Conservation (phyloP, 2,888 invertebrate species). For the Oscheius onirici region DNA sequence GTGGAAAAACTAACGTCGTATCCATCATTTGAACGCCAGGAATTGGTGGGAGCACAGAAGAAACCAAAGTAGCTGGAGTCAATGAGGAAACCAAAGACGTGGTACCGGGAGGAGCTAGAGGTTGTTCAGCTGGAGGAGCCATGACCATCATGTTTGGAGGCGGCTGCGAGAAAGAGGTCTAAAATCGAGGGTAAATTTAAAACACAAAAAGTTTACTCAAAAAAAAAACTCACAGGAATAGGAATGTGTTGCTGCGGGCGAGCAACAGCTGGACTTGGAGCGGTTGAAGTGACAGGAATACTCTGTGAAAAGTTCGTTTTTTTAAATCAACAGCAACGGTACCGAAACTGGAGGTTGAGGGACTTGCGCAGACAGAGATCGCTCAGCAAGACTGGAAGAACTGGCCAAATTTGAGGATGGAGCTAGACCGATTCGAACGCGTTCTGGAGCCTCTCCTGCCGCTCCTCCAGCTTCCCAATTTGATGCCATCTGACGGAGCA, state of each 20-base stretch:
- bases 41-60: constrained; percentile 24
- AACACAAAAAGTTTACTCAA: no score
- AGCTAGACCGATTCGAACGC: constrained; percentile 10
- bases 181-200: neutral
- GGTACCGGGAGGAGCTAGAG: constrained; percentile 21
- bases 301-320: constrained; percentile 8
- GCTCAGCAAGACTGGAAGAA: neutral
- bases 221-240: neutral
- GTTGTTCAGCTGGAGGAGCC: neutral
- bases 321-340: neutral
- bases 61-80: neutral
- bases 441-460: constrained; percentile 2
- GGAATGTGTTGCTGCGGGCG: neutral
- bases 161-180: constrained; percentile 30
- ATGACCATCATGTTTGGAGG: constrained; percentile 30
- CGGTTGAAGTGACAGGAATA: neutral
- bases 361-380: neutral
- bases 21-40: constrained; percentile 21
- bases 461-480: constrained; percentile 43
- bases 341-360: neutral
- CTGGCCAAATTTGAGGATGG: constrained; percentile 8
- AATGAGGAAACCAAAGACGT: neutral
- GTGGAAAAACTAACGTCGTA: constrained; percentile 16
- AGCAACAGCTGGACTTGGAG: neutral
- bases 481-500: constrained; percentile 59